Base-by-base conservation (phyloP, 1,140 invertebrate species). In the Dendrolimus punctatus region DNA sequence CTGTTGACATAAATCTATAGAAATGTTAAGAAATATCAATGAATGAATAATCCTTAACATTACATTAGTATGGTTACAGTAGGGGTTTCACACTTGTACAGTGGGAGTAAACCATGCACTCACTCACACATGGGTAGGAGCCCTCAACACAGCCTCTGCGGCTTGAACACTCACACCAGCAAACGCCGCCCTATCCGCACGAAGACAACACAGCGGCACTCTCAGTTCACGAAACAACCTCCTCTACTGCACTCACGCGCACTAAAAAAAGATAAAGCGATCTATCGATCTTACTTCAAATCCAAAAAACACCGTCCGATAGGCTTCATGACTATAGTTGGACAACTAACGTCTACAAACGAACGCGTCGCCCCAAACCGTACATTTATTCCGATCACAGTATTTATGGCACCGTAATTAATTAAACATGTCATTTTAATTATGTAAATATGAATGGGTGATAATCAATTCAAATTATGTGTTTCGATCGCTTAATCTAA, bases 201-300 rank as follows among this genome's bases (percentile, higher is more conserved):
- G 57, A 72, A 23, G 23, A 23, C 23, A 23, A 80, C 78, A 84
- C 82, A 82, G 64, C 68, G 74, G 70, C 75, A 84, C 82, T 80
- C 81, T 85, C 82, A 85, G 82, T 85, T 64, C 55, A 62, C 76
- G 66, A 83, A 69, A 82, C 77, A 77, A 83, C 82, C 79, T 86
- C 82, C 73, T 78, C 72, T 73, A 71, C 77, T 81, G 79, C 82
- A 86, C 82, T 86, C 82, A 86, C 82, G 80, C 82, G 82, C 82
- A 86, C 68, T 64, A 83, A 85, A 83, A 85, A 85, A 85, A 85
- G 72, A 80, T 73, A 80, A 78, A 73, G 78, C 78, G 80, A 79
- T 80, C 76, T 81, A 83, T 82, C 74, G 76, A 82, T 82, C 76
- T 83, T 83, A 84, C 79, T 82, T 75, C 66, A 70, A 83, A 76